A percentile compares a stretch with the other conserved stretches of the same genome.
These are phyloP conservation scores for Archips xylosteana DNA, from an alignment of 2,888 invertebrate species.

Conservation along the genomic window DNA sequence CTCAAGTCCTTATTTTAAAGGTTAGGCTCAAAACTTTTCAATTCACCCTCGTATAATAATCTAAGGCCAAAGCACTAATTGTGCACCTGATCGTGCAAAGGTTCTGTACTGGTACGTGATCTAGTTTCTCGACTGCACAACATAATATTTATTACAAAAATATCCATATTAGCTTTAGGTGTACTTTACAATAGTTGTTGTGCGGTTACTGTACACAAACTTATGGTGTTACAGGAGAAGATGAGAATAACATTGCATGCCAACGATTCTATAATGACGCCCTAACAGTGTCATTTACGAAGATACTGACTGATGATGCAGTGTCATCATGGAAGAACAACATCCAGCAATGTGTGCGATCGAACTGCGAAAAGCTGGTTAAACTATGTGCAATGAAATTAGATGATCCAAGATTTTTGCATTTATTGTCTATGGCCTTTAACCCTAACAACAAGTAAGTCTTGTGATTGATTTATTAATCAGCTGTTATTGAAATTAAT, in stretches of 20 bases:
- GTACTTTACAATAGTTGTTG: background rate
- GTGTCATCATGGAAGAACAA: conserved; percentile 99
- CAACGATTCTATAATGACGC: conserved; percentile 98
- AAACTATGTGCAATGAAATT: conserved; percentile 97
- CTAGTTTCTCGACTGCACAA: no score
- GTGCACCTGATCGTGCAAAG: no score
- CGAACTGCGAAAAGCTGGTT: conserved; percentile 96
- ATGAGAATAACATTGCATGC: conserved; percentile 95
- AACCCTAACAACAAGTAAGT: conserved; percentile 97
- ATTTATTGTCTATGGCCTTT: conserved; percentile 96
- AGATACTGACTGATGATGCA: conserved; percentile 98
- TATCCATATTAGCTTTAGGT: no score
- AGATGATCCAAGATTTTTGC: conserved; percentile 96
- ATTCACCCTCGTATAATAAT: no score
- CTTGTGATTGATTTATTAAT: background rate
- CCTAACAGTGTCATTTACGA: conserved; percentile 96
- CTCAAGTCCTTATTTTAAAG: no score
- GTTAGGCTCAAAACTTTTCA: no score
- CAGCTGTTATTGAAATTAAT: background rate
- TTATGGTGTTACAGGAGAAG: conserved; percentile 87
- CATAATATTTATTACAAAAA: no score
- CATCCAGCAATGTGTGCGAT: conserved; percentile 97
- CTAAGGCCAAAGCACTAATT: no score
- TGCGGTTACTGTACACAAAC: background rate
- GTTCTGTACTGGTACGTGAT: no score